These are phyloP conservation scores for Pogonus chalceus DNA, from an alignment of 1,140 invertebrate genomes.

Conservation along the genomic window DNA sequence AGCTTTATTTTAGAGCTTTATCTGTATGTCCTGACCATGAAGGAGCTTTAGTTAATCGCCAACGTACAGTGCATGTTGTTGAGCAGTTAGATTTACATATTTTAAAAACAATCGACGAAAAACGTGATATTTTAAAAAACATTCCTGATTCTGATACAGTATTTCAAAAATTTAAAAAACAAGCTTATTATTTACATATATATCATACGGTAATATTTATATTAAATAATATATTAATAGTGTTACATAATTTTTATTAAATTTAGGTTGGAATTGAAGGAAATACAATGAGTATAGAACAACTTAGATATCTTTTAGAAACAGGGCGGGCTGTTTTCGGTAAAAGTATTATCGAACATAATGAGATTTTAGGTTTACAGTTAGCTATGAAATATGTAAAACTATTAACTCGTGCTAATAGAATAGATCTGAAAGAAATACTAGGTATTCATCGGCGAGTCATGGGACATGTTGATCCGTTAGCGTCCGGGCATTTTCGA, in stretches of 20 bases:
- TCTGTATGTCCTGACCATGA: conserved; percentile 72
- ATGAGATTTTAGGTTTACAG: conserved; percentile 91
- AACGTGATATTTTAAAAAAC: conserved; percentile 67
- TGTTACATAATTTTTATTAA: background rate
- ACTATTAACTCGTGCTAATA: conserved; percentile 60
- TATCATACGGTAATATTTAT: conserved; percentile 71
- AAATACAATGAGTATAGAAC: conserved; percentile 90
- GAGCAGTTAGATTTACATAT: conserved; percentile 78
- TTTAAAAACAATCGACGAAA: conserved; percentile 74
- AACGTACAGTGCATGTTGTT: conserved; percentile 77
- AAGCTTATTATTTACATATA: conserved; percentile 92
- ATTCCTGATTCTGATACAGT: conserved; percentile 72
- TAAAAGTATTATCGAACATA: conserved; percentile 93
- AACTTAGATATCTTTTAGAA: conserved; percentile 87
- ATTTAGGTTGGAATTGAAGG: conserved; percentile 79
- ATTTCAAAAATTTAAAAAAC: conserved; percentile 78
- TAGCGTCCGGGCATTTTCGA: conserved; percentile 74
- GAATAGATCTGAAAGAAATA: conserved; percentile 74
- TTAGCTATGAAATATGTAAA: conserved; percentile 94
- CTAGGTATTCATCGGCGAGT: conserved; percentile 88
- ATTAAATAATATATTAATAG: conserved; percentile 8
- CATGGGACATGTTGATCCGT: conserved; percentile 85
- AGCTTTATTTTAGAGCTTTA: conserved; percentile 74
- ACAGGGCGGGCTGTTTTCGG: conserved; percentile 86
- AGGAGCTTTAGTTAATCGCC: conserved; percentile 68